phyloP scores from a whole-genome alignment of 2,113 vertebrate genomes.

The Gulo gulo region DNA sequence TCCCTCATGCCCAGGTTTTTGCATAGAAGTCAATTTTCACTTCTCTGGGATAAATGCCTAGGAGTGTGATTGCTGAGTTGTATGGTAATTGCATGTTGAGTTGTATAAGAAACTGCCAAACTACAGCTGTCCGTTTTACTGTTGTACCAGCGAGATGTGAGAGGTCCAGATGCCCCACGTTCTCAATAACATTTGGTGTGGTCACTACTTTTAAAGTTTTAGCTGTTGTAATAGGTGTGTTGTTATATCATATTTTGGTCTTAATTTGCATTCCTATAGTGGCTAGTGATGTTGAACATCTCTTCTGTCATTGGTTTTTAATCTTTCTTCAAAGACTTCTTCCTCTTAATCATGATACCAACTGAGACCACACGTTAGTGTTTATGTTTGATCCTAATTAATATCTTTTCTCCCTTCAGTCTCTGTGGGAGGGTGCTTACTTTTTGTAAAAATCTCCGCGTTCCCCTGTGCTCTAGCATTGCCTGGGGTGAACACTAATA shows the following conservation, averaged over 20 bases:
- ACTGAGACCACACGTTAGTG: neutral
- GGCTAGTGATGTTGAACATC: neutral
- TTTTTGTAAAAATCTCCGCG: neutral
- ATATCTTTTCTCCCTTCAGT: neutral
- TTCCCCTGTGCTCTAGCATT: neutral
- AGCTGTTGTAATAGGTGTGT: neutral
- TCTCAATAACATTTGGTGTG: neutral
- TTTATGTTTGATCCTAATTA: neutral
- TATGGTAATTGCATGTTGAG: neutral
- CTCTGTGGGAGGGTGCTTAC: neutral
- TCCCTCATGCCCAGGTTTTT: neutral
- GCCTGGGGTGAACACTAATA: neutral
- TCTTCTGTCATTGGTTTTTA: neutral
- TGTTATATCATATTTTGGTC: neutral
- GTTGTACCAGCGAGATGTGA: neutral
- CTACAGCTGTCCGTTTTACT: neutral
- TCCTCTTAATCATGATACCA: neutral
- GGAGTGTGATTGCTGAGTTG: neutral
- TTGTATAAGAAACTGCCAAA: neutral
- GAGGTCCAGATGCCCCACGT: neutral
- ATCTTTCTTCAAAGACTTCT: neutral
- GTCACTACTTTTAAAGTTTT: neutral
- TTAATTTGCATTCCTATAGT: constrained; percentile 18
- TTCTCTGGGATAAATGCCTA: neutral
- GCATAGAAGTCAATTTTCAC: neutral